Percentiles rank a stretch among this genome's conserved stretches.
These are phyloP conservation scores for Oryzias woworae DNA, from an alignment of 2,113 vertebrate species.

Conservation along the genomic window DNA sequence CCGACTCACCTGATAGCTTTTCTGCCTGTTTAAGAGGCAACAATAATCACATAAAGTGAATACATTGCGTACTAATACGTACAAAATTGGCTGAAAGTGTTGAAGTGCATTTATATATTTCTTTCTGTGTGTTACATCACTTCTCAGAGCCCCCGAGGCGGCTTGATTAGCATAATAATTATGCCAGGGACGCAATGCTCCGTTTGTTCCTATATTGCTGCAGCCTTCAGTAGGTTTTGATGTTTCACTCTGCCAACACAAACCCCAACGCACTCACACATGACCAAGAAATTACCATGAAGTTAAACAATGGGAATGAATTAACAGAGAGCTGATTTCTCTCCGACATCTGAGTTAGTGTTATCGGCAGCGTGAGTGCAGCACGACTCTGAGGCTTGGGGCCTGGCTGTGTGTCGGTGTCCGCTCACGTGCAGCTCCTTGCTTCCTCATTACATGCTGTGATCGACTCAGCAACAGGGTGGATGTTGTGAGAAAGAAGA, in stretches of 20 bases:
- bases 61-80: conserved; percentile 22
- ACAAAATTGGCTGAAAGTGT: conserved; percentile 29
- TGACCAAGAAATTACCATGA: conserved; percentile 39
- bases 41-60: conserved; percentile 41
- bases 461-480: conserved; percentile 28
- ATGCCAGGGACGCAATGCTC: conserved; percentile 53
- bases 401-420: neutral
- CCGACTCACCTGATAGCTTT: conserved; percentile 6
- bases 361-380: conserved; percentile 27
- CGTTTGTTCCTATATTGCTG: conserved; percentile 46
- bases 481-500: neutral
- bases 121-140: conserved; percentile 64
- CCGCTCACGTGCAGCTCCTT: neutral
- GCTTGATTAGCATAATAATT: conserved; percentile 68
- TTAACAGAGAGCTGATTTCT: conserved; percentile 55
- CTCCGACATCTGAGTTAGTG: conserved; percentile 24
- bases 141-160: conserved; percentile 27
- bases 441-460: conserved; percentile 44
- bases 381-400: conserved; percentile 18
- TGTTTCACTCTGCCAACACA: conserved; percentile 15
- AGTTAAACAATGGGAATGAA: conserved; percentile 56
- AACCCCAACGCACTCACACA: neutral
- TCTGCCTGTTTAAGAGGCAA: conserved; percentile 19
- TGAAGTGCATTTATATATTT: conserved; percentile 48
- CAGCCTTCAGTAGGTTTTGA: conserved; percentile 40